Percentiles rank a stretch among this genome's conserved stretches.
Evolutionary conservation across 2,888 invertebrate species (phyloP).

Genomic region (Drosophila sordidula): DNA sequence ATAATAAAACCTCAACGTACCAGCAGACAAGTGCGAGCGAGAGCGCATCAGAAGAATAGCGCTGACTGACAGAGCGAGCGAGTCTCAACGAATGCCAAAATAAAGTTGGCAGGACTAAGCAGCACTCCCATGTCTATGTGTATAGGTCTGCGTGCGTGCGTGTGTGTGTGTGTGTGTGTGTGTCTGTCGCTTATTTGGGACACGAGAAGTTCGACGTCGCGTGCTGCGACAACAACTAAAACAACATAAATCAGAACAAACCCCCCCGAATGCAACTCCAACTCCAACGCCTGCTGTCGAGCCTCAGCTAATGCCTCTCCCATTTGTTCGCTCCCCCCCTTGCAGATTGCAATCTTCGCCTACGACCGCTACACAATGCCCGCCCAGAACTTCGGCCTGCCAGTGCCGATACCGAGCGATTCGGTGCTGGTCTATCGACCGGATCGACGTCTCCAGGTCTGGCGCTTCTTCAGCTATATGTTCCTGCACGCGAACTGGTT

Average conservation of each 20-base stretch:
- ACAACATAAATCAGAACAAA: slow-evolving; percentile 61
- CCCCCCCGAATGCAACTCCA: slow-evolving; percentile 33
- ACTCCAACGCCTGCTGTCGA: not conserved
- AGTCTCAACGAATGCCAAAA: slow-evolving; percentile 57
- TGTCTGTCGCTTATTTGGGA: slow-evolving; percentile 44
- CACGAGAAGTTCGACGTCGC: slow-evolving; percentile 56
- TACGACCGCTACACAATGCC: slow-evolving; percentile 91
- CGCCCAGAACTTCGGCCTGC: slow-evolving; percentile 90
- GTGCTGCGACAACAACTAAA: slow-evolving; percentile 56
- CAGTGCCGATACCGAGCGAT: slow-evolving; percentile 96
- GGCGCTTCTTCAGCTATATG: slow-evolving; percentile 98
- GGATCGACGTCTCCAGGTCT: slow-evolving; percentile 95
- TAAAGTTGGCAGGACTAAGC: slow-evolving; percentile 63
- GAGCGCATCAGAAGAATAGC: slow-evolving; percentile 1
- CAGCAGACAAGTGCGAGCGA: slow-evolving; percentile 8
- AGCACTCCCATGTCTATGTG: slow-evolving; percentile 20
- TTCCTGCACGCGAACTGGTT: slow-evolving; percentile 98
- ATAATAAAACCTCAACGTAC: slow-evolving; percentile 47
- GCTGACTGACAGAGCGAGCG: slow-evolving; percentile 6
- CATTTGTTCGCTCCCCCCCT: slow-evolving; percentile 45
- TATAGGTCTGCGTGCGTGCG: slow-evolving; percentile 1
- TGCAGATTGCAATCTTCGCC: slow-evolving; percentile 95
- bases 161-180: slow-evolving; percentile 3
- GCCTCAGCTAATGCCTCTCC: slow-evolving; percentile 33
- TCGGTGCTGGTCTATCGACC: slow-evolving; percentile 97